phyloP scores from a whole-genome alignment of 2,113 vertebrate genomes.

The Erythrocercus mccallii region DNA sequence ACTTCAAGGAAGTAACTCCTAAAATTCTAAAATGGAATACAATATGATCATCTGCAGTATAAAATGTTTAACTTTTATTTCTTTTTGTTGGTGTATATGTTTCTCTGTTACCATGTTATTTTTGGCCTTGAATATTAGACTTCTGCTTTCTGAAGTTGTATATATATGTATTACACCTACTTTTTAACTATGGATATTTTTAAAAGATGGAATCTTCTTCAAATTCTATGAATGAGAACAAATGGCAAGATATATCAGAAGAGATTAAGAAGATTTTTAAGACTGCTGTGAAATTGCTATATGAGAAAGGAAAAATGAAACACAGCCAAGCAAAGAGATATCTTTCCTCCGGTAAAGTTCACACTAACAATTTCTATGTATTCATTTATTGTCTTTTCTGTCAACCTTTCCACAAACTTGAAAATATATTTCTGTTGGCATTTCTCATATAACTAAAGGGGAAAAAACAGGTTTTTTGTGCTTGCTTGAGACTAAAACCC shows the following conservation, averaged over 20 bases:
- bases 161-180: not conserved
- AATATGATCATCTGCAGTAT: not conserved
- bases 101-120: not conserved
- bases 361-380: not conserved
- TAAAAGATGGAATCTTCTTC: slow-evolving; percentile 85
- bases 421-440: not conserved
- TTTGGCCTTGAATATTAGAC: not conserved
- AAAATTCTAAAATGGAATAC: not conserved
- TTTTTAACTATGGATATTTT: slow-evolving; percentile 40
- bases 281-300: slow-evolving; percentile 87
- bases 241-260: slow-evolving; percentile 91
- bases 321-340: slow-evolving; percentile 90
- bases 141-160: not conserved
- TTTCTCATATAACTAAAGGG: not conserved
- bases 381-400: not conserved
- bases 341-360: slow-evolving; percentile 89
- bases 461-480: not conserved
- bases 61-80: not conserved
- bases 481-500: not conserved
- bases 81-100: not conserved
- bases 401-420: not conserved
- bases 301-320: slow-evolving; percentile 95
- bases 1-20: not conserved
- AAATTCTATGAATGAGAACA: slow-evolving; percentile 83
- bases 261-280: slow-evolving; percentile 96